These are phyloP conservation scores for Eumeta japonica DNA, from an alignment of 1,140 invertebrate genomes.

Conservation along the genomic window DNA sequence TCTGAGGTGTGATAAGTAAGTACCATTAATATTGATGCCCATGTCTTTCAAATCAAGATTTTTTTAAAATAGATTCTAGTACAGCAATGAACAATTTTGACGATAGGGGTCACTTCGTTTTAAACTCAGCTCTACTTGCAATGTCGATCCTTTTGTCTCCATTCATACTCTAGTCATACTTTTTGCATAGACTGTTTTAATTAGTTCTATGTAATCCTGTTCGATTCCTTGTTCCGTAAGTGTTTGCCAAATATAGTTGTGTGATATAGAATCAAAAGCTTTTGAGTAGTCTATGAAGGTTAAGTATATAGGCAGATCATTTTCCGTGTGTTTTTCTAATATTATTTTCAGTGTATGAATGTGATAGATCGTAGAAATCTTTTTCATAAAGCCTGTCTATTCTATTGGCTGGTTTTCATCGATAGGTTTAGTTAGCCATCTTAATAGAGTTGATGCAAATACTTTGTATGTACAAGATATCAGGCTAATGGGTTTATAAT, in stretches of 20 bases:
- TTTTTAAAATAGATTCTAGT: not conserved
- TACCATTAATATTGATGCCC: not conserved
- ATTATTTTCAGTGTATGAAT: no score
- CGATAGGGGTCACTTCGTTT: slow-evolving; percentile 7
- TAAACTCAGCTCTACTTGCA: slow-evolving; percentile 6
- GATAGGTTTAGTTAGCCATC: no score
- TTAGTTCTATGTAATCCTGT: no score
- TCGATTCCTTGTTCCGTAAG: no score
- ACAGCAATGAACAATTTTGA: slow-evolving; percentile 2
- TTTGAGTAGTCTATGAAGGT: no score
- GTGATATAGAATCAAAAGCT: slow-evolving; percentile 5
- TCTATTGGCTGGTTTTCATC: no score
- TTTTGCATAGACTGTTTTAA: slow-evolving; percentile 12
- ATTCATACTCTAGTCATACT: slow-evolving; percentile 10
- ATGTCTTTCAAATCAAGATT: not conserved
- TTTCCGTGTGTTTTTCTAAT: slow-evolving; percentile 2
- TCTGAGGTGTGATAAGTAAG: no score
- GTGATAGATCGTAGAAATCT: no score
- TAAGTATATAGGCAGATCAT: slow-evolving; percentile 1
- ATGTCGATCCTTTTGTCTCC: slow-evolving; percentile 8
- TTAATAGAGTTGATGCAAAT: no score
- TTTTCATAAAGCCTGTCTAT: no score
- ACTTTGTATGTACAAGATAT: no score
- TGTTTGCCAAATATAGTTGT: slow-evolving; percentile 7
- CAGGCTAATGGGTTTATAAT: no score